Evolutionary conservation across 1,140 invertebrate species (phyloP).

Genomic region (Cecropterus lyciades): DNA sequence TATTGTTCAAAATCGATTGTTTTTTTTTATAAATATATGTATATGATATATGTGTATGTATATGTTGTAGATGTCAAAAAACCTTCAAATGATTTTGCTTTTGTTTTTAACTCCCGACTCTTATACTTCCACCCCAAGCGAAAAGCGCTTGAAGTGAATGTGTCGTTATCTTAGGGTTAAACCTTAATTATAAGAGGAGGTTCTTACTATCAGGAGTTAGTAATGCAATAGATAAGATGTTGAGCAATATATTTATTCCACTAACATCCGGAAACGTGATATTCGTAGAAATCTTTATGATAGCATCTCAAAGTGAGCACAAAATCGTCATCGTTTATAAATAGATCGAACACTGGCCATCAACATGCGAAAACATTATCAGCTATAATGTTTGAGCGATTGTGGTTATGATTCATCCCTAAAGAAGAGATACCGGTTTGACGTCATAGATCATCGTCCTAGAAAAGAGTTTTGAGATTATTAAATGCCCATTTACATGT

Average conservation of each 20-base stretch:
- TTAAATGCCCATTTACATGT: not conserved
- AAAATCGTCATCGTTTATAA: conserved; percentile 46
- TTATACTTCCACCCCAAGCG: too few relatives aligned
- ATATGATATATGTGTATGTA: too few relatives aligned
- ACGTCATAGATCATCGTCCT: conserved; percentile 26
- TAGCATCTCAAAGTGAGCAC: conserved; percentile 25
- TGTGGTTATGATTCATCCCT: conserved; percentile 41
- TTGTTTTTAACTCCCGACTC: too few relatives aligned
- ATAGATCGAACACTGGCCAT: conserved; percentile 43
- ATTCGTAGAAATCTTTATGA: not conserved
- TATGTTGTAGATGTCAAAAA: too few relatives aligned
- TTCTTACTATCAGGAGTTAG: too few relatives aligned
- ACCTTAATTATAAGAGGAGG: too few relatives aligned
- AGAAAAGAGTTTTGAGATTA: conserved; percentile 20
- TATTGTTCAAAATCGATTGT: too few relatives aligned
- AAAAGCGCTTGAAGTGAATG: too few relatives aligned
- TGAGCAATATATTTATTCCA: not conserved
- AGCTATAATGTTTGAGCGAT: conserved; percentile 41
- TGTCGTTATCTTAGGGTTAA: too few relatives aligned
- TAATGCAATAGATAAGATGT: too few relatives aligned
- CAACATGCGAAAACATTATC: conserved; percentile 42
- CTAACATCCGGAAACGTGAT: conserved; percentile 20
- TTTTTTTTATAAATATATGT: too few relatives aligned
- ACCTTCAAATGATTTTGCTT: too few relatives aligned
- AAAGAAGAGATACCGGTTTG: conserved; percentile 21